A percentile compares a stretch with the other conserved stretches of the same genome.
phyloP scores from a whole-genome alignment of 1,140 invertebrate genomes.

The Pemphigus obesinymphae region DNA sequence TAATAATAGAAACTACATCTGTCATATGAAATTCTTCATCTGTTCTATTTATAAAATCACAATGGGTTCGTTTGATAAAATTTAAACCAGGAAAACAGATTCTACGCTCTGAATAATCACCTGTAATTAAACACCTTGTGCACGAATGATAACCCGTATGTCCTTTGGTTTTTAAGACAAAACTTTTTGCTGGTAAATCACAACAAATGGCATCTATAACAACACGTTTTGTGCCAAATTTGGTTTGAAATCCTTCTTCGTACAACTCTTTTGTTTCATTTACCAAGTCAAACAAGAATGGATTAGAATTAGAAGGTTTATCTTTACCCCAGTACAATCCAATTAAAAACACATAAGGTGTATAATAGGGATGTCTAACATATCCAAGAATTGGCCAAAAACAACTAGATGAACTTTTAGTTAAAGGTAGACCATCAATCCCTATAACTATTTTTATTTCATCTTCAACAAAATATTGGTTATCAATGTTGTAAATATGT shows the following conservation, averaged over 20 bases:
- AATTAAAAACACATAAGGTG: background rate
- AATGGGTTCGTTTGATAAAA: background rate
- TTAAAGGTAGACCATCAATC: background rate
- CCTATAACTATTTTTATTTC: background rate
- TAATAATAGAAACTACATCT: background rate
- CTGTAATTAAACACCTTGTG: background rate
- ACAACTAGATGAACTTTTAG: background rate
- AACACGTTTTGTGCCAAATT: background rate
- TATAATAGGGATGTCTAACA: background rate
- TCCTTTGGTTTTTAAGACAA: background rate
- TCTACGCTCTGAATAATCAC: background rate
- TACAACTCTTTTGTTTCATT: background rate
- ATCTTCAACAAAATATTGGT: background rate
- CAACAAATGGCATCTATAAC: background rate
- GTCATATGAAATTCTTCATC: background rate
- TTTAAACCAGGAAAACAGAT: background rate
- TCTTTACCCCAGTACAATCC: background rate
- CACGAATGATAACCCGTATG: background rate
- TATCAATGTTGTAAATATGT: background rate
- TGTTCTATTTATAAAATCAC: background rate
- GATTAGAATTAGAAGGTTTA: background rate
- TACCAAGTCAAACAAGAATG: background rate
- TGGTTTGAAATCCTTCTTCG: background rate
- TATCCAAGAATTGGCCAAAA: conserved; percentile 1
- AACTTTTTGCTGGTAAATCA: background rate